Evolutionary conservation across 1,140 invertebrate genomes (phyloP).

Genomic region (Bombus haemorrhoidalis): DNA sequence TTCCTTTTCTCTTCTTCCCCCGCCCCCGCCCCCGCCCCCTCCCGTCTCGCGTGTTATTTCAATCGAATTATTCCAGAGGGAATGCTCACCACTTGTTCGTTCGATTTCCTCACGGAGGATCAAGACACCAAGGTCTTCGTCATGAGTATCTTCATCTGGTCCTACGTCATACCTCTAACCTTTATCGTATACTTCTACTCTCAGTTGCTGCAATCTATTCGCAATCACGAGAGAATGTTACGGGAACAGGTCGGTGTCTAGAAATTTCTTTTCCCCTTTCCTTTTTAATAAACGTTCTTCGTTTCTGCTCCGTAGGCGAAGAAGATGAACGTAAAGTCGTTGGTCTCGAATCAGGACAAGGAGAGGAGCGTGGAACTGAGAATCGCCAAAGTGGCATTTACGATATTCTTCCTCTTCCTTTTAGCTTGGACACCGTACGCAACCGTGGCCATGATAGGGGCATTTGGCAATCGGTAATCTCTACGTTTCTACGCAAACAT

Average conservation of each 20-base stretch:
- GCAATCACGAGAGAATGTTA: slow-evolving; percentile 90
- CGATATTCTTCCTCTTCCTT: slow-evolving; percentile 89
- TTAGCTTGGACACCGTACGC: slow-evolving; percentile 90
- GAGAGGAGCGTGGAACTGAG: slow-evolving; percentile 87
- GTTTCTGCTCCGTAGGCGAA: slow-evolving; percentile 84
- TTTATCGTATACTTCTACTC: slow-evolving; percentile 88
- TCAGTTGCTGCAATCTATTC: slow-evolving; percentile 88
- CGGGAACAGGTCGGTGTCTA: slow-evolving; percentile 83
- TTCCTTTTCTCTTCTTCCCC: not conserved
- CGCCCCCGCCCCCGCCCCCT: accelerated
- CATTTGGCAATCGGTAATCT: slow-evolving; percentile 87
- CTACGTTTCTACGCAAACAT: not conserved
- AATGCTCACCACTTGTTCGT: slow-evolving; percentile 89
- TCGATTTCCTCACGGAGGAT: slow-evolving; percentile 89
- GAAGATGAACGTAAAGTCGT: slow-evolving; percentile 91
- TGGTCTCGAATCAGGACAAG: slow-evolving; percentile 87
- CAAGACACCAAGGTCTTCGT: slow-evolving; percentile 88
- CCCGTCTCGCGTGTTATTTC: not conserved
- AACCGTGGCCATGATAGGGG: slow-evolving; percentile 87
- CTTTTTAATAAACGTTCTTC: not conserved
- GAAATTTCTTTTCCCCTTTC: too few species aligned
- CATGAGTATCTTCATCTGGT: slow-evolving; percentile 86
- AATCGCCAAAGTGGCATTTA: slow-evolving; percentile 90
- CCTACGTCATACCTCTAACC: slow-evolving; percentile 87
- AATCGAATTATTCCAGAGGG: slow-evolving; percentile 84